These are phyloP conservation scores for Leptinotarsa juncta DNA, from an alignment of 2,888 invertebrate genomes.

Conservation along the genomic window DNA sequence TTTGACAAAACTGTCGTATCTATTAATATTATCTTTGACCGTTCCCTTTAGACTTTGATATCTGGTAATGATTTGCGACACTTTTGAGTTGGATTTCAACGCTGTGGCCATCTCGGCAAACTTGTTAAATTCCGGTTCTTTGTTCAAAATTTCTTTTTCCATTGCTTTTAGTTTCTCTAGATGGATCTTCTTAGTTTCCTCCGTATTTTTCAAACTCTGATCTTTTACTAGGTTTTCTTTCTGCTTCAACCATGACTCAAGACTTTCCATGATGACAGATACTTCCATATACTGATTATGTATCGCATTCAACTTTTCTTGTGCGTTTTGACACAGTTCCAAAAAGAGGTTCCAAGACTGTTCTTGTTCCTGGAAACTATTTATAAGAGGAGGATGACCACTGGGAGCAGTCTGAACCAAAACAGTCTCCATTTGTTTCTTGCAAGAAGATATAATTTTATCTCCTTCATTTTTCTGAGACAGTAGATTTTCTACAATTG, in stretches of 20 bases:
- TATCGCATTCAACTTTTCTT: conserved; percentile 79
- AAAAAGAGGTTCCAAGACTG: conserved; percentile 82
- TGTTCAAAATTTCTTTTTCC: conserved; percentile 77
- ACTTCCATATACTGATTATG: conserved; percentile 86
- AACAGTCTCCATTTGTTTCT: conserved; percentile 77
- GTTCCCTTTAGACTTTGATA: conserved; percentile 86
- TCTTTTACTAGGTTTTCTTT: conserved; percentile 89
- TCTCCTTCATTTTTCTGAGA: conserved; percentile 81
- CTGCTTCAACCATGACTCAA: conserved; percentile 87
- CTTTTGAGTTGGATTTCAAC: conserved; percentile 80
- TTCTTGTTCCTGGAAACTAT: conserved; percentile 80
- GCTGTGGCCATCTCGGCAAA: conserved; percentile 77
- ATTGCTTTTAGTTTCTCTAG: conserved; percentile 80
- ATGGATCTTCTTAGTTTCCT: conserved; percentile 84
- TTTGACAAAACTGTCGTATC: conserved; percentile 85
- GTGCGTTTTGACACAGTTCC: conserved; percentile 76
- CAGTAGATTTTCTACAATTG: conserved; percentile 80
- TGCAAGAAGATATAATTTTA: conserved; percentile 76
- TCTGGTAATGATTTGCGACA: conserved; percentile 82
- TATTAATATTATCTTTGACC: conserved; percentile 84
- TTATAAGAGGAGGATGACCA: conserved; percentile 80
- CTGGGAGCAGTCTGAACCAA: conserved; percentile 80
- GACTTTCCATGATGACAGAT: conserved; percentile 79
- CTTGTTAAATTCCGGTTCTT: conserved; percentile 75
- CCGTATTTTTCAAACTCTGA: conserved; percentile 87